Evolutionary conservation across 53 echinoderm and acorn worm species (phyloP).

Genomic region (Pentamera pediparva): DNA sequence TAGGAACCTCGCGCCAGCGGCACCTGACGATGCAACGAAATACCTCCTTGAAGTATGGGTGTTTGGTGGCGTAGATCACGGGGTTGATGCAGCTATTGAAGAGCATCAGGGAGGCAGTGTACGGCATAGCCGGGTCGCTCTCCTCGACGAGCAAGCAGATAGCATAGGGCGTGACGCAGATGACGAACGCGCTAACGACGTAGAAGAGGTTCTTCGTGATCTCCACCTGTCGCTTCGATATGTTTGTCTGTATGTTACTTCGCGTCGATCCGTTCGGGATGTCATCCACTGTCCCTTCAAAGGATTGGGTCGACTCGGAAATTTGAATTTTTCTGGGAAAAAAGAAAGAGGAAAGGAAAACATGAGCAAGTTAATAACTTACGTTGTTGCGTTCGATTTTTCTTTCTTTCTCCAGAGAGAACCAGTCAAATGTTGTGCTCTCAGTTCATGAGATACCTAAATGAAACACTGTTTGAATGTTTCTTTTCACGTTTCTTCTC

Average conservation of each 20-base stretch:
- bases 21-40: conserved; percentile 44
- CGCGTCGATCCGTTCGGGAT: conserved; percentile 1
- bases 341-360: neutral
- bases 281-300: neutral
- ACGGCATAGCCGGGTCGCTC: conserved; percentile 55
- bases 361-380: no score
- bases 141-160: conserved; percentile 49
- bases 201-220: conserved; percentile 64
- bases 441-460: no score
- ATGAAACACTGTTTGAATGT: no score
- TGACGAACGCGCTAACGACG: conserved; percentile 51
- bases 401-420: no score
- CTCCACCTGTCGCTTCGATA: conserved; percentile 37
- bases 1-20: conserved; percentile 36
- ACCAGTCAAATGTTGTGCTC: no score
- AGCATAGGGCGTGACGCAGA: conserved; percentile 59
- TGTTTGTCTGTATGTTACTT: conserved; percentile 17
- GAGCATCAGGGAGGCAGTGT: conserved; percentile 44
- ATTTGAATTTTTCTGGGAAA: neutral
- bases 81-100: conserved; percentile 63
- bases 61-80: conserved; percentile 64
- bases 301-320: neutral
- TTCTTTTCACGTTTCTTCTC: no score
- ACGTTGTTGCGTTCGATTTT: no score
- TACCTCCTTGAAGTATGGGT: conserved; percentile 50